Evolutionary conservation across 2,888 invertebrate species (phyloP), one percentile per base, ranked within the genome.

Genomic region (Nomada lathburiana): DNA sequence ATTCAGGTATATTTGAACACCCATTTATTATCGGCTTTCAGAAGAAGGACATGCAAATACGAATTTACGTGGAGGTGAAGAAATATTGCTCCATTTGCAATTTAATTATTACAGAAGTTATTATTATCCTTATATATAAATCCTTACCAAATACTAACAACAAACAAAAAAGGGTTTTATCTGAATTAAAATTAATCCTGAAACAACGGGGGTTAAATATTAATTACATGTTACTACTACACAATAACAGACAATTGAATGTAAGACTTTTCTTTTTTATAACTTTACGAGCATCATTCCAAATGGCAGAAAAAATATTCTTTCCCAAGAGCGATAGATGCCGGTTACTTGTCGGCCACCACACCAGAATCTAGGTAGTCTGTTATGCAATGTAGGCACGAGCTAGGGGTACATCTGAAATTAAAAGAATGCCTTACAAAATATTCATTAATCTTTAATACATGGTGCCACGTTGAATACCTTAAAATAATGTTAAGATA

Each of bases 301-400:
- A 26, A 60, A 62, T 29, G 11, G 4, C 26, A 20, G n/a, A 18
- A 9, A n/a, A 20, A 18, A 42, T 52, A 55, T 50, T 2, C n/a
- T 69, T 16, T 47, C 4, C 44, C 1, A 65, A 52, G 23, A 62
- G 65, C 42, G 63, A 20, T 42, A 60, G 16, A 50, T 36, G 44
- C 47, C 44, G 26, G 55, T 82, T 88, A 86, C 11, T 42, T 59
- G 0, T 69, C 79, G 5, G 96, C 94, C 50, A 96, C 95, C 4
- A 97, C 94, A 29, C 96, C 96, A 11, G 95, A 95, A 87, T 96
- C 96, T 50, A 96, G 84, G 90, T 97, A 97, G 91, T 97, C 96
- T 88, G 95, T 94, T 0, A 96, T 76, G 83, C 94, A 92, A 5
- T 94, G 86, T 50, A 95, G 93, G 3, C 95, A 95, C 77, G 94